A percentile compares a stretch with the other conserved stretches of the same genome.
These are phyloP conservation scores for Corvus cornix DNA, from an alignment of 2,113 vertebrate genomes.

Conservation along the genomic window DNA sequence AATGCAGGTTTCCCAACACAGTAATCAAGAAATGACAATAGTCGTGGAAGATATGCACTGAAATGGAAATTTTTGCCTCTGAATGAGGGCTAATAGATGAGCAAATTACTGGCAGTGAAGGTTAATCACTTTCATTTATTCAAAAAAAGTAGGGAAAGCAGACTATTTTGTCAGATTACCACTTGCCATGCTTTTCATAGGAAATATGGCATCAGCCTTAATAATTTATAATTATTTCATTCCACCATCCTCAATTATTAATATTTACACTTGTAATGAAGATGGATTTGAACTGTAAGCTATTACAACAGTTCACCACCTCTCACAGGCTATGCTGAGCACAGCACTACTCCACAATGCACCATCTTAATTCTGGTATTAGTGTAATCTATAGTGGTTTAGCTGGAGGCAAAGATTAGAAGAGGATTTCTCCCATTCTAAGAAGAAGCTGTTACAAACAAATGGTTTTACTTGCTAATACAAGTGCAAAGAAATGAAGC, in stretches of 20 bases:
- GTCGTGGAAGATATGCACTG: neutral
- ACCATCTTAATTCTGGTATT: neutral
- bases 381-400: neutral
- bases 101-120: slow-evolving; percentile 39
- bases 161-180: neutral
- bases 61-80: neutral
- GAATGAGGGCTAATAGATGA: neutral
- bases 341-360: neutral
- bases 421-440: neutral
- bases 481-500: neutral
- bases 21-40: slow-evolving; percentile 11
- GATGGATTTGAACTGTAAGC: slow-evolving; percentile 47
- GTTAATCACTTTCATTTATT: neutral
- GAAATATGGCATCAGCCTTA: slow-evolving; percentile 23
- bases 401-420: slow-evolving; percentile 29
- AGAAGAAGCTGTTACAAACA: neutral
- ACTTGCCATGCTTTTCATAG: neutral
- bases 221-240: slow-evolving; percentile 34
- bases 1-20: neutral
- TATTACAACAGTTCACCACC: neutral
- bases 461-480: neutral
- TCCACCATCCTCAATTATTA: slow-evolving; percentile 52
- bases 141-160: neutral
- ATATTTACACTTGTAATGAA: slow-evolving; percentile 51
- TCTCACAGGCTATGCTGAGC: neutral